Evolutionary conservation across 2,888 invertebrate genomes (phyloP), one percentile per base, ranked within the genome.

Genomic region (Mesochorus sp.): DNA sequence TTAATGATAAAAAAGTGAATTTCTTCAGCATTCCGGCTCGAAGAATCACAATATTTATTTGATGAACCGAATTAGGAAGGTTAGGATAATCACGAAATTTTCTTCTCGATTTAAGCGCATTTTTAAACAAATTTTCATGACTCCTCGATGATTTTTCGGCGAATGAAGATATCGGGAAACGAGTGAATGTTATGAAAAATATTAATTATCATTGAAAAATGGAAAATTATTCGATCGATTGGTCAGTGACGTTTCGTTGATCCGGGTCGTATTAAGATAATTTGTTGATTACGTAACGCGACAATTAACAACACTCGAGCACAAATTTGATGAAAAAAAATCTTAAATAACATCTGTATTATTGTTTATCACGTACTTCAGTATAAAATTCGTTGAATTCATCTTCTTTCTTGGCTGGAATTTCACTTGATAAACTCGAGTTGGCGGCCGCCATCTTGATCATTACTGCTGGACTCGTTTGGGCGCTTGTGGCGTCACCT

Each of bases 381-480:
- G 95, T 93, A 88, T 96, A 97, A 91, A 96, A 97, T 84, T 94
- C 95, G 85, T 96, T 95, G 88, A 97, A 97, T 81, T 94, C 94
- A 85, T 94, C 94, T 82, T 94, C 95, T 87, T 94, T 94, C 77
- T 92, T 91, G 83, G 90, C 89, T 70, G 90, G 86, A 82, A 84
- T 87, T 80, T 86, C 88, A 85, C 82, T 86, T 72, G 88, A 81
- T 84, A 90, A 83, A 85, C 85, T 87, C 66, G 90, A 89, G 83
- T 91, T 89, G 75, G 88, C 85, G 68, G 88, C 89, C 74, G 91
- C 91, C 91, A 91, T 91, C 85, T 91, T 91, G 86, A 81, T 77
- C 80, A 68, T 79, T 67, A 74, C 76, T 64, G 28, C 59, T 61
- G 57, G 53, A 21, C 39, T 44, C 21, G 21, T 6, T 26, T 66